phyloP scores from a whole-genome alignment of 2,888 invertebrate species.

The Pristionchus japonicus region DNA sequence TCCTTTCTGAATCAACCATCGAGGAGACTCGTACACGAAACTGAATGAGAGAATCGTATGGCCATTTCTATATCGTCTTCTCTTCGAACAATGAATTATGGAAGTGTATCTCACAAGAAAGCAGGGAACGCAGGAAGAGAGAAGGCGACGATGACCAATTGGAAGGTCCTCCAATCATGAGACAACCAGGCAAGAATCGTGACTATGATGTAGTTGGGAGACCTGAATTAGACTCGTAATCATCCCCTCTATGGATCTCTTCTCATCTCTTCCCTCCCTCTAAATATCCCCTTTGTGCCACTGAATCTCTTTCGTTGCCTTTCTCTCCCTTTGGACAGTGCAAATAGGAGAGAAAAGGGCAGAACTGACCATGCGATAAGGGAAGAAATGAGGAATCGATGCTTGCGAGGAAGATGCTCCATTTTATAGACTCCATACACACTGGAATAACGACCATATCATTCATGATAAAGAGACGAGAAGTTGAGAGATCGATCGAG shows the following conservation, averaged over 20 bases:
- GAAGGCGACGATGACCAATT: conserved; percentile 59
- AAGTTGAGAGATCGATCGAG: background rate
- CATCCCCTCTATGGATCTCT: background rate
- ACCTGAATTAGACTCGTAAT: conserved; percentile 54
- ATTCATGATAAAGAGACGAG: background rate
- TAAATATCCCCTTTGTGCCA: background rate
- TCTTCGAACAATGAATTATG: background rate
- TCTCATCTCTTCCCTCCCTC: background rate
- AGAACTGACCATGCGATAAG: conserved; percentile 58
- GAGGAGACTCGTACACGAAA: conserved; percentile 68
- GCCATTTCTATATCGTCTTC: background rate
- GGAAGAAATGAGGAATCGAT: conserved; percentile 70
- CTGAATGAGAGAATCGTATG: conserved; percentile 47
- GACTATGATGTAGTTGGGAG: conserved; percentile 70
- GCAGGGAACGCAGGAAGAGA: conserved; percentile 65
- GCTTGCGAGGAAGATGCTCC: conserved; percentile 69
- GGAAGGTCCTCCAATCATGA: conserved; percentile 67
- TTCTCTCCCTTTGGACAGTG: too few relatives aligned
- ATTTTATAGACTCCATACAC: conserved; percentile 65
- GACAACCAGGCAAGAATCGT: conserved; percentile 61
- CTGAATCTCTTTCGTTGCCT: background rate
- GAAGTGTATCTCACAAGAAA: conserved; percentile 51
- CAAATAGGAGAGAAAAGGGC: background rate
- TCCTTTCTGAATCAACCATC: conserved; percentile 69
- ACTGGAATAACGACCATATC: conserved; percentile 49